Evolutionary conservation across 2,888 invertebrate species (phyloP), one percentile per base, ranked within the genome.

Genomic region (Coleophora deauratella): DNA sequence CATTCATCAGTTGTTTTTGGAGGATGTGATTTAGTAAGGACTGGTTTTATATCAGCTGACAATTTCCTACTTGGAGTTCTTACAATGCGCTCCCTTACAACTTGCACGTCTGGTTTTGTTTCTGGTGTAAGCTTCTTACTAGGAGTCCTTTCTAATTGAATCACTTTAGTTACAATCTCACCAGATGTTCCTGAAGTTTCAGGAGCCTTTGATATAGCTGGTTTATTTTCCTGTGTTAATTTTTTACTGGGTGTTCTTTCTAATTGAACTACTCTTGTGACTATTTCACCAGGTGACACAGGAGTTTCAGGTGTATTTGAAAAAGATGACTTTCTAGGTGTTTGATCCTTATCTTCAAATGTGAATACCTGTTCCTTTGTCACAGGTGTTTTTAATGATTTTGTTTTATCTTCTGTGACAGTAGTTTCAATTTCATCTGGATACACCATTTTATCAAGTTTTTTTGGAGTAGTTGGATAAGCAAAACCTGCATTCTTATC

Each of bases 241-340:
- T 80, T 85, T 58, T 61, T 80, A 49, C 85, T 85, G 0, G 85
- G 84, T 1, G 78, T 73, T 52, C 85, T 63, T 62, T 85, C 85
- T 33, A 85, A 55, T 63, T 84, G 77, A 46, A 84, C 79, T 1
- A 85, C 76, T 62, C 82, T 80, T 21, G 85, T 85, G 1, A 82
- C 73, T 27, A 85, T 56, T 58, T 84, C 84, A 33, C 78, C 74
- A 8, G 74, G 55, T 8, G 54, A 21, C 6, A 6, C 21, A 31
- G 66, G 55, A 15, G 62, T 45, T 34, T 75, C 69, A 3, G 57
- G 47, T 38, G 60, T 45, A 54, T 72, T 79, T 11, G 35, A 56
- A 14, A 31, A 9, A 2, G 27, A n/a, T 27, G 34, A 15, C 27
- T 35, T 42, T 21, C 9, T 31, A 9, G 37, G 42, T 42, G 70